phyloP scores from a whole-genome alignment of 1,140 invertebrate genomes.

The Drosophila oshimai region DNA sequence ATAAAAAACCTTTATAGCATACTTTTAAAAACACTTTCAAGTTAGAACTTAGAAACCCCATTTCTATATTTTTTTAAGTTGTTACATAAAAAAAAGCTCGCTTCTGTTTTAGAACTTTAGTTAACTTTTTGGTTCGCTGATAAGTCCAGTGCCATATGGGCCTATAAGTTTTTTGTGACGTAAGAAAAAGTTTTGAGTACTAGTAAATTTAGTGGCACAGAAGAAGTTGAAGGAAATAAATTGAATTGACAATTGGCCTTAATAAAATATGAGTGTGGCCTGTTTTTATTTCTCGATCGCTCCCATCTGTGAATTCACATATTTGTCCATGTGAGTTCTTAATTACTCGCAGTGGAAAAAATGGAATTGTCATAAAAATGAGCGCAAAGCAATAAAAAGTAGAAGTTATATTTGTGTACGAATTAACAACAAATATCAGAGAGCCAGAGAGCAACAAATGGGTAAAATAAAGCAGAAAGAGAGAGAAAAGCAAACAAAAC shows the following conservation, averaged over 20 bases:
- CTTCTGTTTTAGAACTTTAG: conserved; percentile 6
- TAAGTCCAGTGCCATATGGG: conserved; percentile 1
- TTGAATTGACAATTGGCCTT: conserved; percentile 20
- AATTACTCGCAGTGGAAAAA: conserved; percentile 45
- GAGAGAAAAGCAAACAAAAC: conserved; percentile 74
- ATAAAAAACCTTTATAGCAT: too few relatives aligned
- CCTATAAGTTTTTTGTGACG: conserved; percentile 8
- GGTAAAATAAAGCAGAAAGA: too few relatives aligned
- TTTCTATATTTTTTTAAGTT: too few relatives aligned
- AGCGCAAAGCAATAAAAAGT: conserved; percentile 37
- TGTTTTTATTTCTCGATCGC: conserved; percentile 14
- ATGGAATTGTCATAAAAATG: conserved; percentile 43
- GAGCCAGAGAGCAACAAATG: neutral
- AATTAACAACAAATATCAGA: conserved; percentile 59
- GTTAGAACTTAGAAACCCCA: too few relatives aligned
- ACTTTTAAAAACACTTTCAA: neutral
- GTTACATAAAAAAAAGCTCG: too few relatives aligned
- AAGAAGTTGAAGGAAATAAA: conserved; percentile 6
- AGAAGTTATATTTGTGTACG: conserved; percentile 32
- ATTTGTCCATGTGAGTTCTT: conserved; percentile 1
- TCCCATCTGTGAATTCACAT: neutral
- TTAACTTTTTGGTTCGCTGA: neutral
- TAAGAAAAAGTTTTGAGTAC: neutral
- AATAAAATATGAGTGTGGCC: conserved; percentile 24
- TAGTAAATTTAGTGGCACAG: neutral